phyloP scores from a whole-genome alignment of 2,797 vertebrate species.

The Todus mexicanus region DNA sequence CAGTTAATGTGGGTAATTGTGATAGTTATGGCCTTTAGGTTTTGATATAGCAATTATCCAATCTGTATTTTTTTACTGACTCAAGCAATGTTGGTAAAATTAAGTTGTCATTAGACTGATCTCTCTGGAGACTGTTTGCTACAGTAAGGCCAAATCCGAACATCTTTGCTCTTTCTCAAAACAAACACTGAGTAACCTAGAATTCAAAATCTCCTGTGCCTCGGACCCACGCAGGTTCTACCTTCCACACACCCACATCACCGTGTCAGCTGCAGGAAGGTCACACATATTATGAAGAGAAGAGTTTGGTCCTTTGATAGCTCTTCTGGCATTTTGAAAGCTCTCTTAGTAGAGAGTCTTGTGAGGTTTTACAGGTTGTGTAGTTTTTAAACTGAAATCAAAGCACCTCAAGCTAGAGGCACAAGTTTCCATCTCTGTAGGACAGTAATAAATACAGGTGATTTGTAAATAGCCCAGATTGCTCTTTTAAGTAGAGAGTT shows the following conservation, averaged over 20 bases:
- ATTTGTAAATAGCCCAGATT: neutral
- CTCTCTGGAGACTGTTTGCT: neutral
- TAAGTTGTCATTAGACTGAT: neutral
- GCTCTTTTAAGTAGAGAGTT: neutral
- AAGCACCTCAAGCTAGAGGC: neutral
- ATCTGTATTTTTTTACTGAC: constrained; percentile 37
- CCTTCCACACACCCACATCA: neutral
- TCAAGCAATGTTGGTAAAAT: constrained; percentile 12
- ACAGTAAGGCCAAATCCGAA: neutral
- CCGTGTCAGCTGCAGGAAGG: neutral
- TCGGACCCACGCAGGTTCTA: neutral
- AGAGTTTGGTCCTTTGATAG: neutral
- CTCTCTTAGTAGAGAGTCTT: neutral
- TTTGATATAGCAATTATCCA: constrained; percentile 58
- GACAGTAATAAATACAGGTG: neutral
- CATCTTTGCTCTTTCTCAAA: neutral
- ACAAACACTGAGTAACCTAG: neutral
- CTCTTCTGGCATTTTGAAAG: neutral
- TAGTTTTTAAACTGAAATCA: neutral
- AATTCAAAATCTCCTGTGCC: neutral
- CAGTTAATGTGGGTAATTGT: constrained; percentile 62
- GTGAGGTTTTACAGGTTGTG: neutral
- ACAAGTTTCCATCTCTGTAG: neutral
- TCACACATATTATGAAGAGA: accelerated
- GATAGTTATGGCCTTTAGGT: constrained; percentile 48